Evolutionary conservation across 2,888 invertebrate genomes (phyloP), one percentile per base, ranked within the genome.

Genomic region (Gymnosoma rotundatum): DNA sequence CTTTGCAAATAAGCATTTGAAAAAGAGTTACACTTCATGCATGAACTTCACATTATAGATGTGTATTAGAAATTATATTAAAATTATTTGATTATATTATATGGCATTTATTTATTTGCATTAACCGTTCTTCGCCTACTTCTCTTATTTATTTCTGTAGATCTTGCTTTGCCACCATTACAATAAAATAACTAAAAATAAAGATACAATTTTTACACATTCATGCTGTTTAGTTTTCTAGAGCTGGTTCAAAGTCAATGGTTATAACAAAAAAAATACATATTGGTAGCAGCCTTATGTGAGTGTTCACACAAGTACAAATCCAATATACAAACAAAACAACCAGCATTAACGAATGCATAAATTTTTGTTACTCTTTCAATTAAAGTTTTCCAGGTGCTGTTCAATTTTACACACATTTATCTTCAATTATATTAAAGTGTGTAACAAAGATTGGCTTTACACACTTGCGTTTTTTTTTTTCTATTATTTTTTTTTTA

Each of bases 221-320:
- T 32, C 72, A 25, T 42, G 54, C 20, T 60, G 54, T 73, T 69
- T 64, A 52, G 56, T 67, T 78, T 74, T 81, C 73, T 78, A 84
- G 76, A 80, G 72, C 83, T 84, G 84, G 84, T 84, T 84, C 84
- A 84, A 84, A 84, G 84, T 84, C 84, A 84, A 73, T 78, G 72
- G 76, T 64, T 78, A n/a, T 14, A 60, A 16, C 16, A 75, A 81
- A 79, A 50, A 25, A 50, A 42, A 18, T 16, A 52, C 50, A 36
- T 21, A 32, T 50, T 66, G 14, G 2, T 8, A 18, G 52, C 12
- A 25, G 4, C 56, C 14, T 48, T 48, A 18, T 7, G 14, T 18
- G 56, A 21, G 50, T 52, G 32, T 25, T 52, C 21, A 42, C 25
- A 73, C 38, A 38, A 61, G 54, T 63, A 45, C 21, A 54, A 70